Percentiles rank a stretch among this genome's conserved stretches.
These are phyloP conservation scores for Heliconius congener DNA, from an alignment of 1,140 invertebrate genomes.

Conservation along the genomic window DNA sequence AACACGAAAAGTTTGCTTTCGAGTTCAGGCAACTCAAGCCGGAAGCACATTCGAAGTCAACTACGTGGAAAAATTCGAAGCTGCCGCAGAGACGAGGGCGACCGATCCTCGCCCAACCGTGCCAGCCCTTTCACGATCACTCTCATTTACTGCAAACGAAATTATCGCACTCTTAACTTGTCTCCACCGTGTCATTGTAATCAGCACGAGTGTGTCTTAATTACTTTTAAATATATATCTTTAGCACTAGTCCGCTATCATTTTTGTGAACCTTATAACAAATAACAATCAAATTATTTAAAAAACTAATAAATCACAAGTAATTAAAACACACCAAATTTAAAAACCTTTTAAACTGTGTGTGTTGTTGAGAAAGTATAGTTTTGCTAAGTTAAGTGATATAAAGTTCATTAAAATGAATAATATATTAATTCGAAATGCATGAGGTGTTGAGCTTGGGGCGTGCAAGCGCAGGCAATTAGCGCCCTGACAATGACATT, in stretches of 20 bases:
- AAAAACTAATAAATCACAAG: background rate
- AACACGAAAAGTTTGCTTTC: slow-evolving; percentile 78
- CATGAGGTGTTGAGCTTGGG: slow-evolving; percentile 35
- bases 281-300: background rate
- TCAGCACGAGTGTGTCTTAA: background rate
- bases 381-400: background rate
- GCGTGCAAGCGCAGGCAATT: slow-evolving; percentile 57
- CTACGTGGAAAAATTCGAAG: slow-evolving; percentile 76
- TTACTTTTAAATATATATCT: background rate
- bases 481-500: slow-evolving; percentile 74
- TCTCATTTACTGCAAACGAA: slow-evolving; percentile 57
- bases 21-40: slow-evolving; percentile 74
- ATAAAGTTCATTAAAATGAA: slow-evolving; percentile 21
- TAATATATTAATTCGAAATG: slow-evolving; percentile 44
- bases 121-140: slow-evolving; percentile 55
- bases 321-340: background rate
- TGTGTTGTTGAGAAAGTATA: background rate
- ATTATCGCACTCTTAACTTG: slow-evolving; percentile 43
- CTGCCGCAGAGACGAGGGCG: slow-evolving; percentile 58
- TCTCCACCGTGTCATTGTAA: slow-evolving; percentile 8
- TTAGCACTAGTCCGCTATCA: background rate
- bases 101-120: slow-evolving; percentile 46
- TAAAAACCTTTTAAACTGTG: background rate
- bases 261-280: background rate
- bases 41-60: slow-evolving; percentile 75